Evolutionary conservation across 2,888 invertebrate species (phyloP).

Genomic region (Eupithecia dodoneata): DNA sequence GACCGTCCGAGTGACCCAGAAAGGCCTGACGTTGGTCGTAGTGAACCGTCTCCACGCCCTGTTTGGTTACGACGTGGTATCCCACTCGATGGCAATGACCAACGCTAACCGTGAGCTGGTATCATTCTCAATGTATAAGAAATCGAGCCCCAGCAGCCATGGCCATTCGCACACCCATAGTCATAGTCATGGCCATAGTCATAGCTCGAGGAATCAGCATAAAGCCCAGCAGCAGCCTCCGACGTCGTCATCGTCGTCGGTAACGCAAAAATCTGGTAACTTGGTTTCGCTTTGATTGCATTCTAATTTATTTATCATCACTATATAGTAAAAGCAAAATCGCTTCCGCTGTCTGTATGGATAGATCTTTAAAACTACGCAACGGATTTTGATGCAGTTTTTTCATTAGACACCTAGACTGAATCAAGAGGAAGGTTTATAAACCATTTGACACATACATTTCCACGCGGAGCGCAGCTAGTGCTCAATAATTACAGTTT

Average conservation of each 20-base stretch:
- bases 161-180: slow-evolving; percentile 58
- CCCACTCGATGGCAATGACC: slow-evolving; percentile 81
- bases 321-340: too few species aligned
- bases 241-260: slow-evolving; percentile 18
- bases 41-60: slow-evolving; percentile 77
- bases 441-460: too few species aligned
- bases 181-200: slow-evolving; percentile 55
- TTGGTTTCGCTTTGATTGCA: slow-evolving; percentile 66
- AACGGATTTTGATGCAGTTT: too few species aligned
- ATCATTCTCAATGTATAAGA: slow-evolving; percentile 81
- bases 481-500: neutral
- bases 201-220: slow-evolving; percentile 53
- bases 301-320: neutral
- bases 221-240: slow-evolving; percentile 17
- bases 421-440: too few species aligned
- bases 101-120: slow-evolving; percentile 78
- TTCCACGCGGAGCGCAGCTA: too few species aligned
- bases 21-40: slow-evolving; percentile 73
- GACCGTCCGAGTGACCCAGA: slow-evolving; percentile 72
- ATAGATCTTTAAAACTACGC: too few species aligned
- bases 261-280: slow-evolving; percentile 53
- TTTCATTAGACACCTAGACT: too few species aligned
- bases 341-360: too few species aligned
- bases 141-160: slow-evolving; percentile 61
- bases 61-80: slow-evolving; percentile 79